Base-by-base conservation (phyloP, 2,888 invertebrate genomes). In the Athripsodes cinereus region DNA sequence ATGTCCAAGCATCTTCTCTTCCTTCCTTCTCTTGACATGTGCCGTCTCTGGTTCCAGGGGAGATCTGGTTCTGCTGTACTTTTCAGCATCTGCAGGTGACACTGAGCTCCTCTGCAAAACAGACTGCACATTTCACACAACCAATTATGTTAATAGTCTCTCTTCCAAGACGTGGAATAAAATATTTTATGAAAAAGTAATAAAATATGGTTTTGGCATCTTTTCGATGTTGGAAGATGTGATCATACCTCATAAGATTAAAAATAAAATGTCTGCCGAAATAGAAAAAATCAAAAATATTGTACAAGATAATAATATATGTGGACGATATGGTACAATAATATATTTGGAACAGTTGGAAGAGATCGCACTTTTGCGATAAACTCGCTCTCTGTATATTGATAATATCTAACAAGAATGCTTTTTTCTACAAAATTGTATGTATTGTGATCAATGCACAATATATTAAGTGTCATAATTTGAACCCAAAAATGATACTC, bases 1-100 rank as follows among this genome's bases (percentile, higher is more conserved):
- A 81, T 90, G 89, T 69, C 84, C 83, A 71, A 88, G 81, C 81
- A 91, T 91, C 74, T 92, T 92, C 78, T 91, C 90, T 79, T 87
- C 87, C 75, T 90, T 90, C 71, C 90, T 78, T 66, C 87, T 84
- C 71, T 91, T 90, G 56, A 79, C 80, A 68, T 90, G 87, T 64
- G 83, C 78, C 2, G 81, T 74, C 70, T 91, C 90, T 31, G 85
- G 82, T 69, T 87, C 88, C 64, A 84, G 82, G 31, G 90, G 90
- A 53, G 90, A 90, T 65, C 91, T 83, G 60, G 89, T 82, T 58
- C 91, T 82, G 75, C 91, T 82, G 75, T 91, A 92, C 74, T 91
- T 92, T 69, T 90, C 88, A 62, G 88, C 77, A 70, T 88, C 90
- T 65, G 85, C 86, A 2, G 92, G 92, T 34, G 92, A 92, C 66